Evolutionary conservation across 2,797 vertebrate species (phyloP).

Genomic region (Enteromius trimaculatus): DNA sequence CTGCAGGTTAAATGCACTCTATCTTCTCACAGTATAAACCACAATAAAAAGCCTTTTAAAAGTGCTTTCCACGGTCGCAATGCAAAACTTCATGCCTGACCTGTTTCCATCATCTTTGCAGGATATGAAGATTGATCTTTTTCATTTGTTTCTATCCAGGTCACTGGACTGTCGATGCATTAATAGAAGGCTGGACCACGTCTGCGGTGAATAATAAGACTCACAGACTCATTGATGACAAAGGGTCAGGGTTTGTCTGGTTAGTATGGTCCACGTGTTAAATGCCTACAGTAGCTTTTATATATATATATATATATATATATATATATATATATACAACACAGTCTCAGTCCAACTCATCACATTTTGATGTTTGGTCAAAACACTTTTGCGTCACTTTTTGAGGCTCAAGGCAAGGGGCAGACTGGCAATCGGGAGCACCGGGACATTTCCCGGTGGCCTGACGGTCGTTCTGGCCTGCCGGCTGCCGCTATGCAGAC

Average conservation of each 20-base stretch:
- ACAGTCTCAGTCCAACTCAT: too few species aligned
- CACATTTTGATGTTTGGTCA: too few species aligned
- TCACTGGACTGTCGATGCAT: slow-evolving; percentile 47
- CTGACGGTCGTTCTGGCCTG: too few species aligned
- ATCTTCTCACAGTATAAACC: slow-evolving; percentile 51
- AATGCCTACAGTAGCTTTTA: background rate
- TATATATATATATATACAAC: background rate
- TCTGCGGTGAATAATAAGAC: slow-evolving; percentile 36
- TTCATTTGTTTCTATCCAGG: slow-evolving; percentile 60
- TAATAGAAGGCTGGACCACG: slow-evolving; percentile 45
- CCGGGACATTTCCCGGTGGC: too few species aligned
- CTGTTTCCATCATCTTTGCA: slow-evolving; percentile 66
- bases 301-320: background rate
- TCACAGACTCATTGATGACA: background rate
- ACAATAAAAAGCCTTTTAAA: slow-evolving; percentile 61
- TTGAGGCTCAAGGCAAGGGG: too few species aligned
- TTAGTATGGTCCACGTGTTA: background rate
- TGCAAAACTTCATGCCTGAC: slow-evolving; percentile 66
- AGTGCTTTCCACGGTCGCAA: slow-evolving; percentile 46
- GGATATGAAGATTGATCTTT: slow-evolving; percentile 65
- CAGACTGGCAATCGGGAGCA: too few species aligned
- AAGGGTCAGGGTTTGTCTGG: background rate
- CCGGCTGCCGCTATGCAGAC: too few species aligned
- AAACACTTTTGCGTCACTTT: too few species aligned
- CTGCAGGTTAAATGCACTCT: slow-evolving; percentile 50